Evolutionary conservation across 2,113 vertebrate species (phyloP).

Genomic region (Hucho hucho): DNA sequence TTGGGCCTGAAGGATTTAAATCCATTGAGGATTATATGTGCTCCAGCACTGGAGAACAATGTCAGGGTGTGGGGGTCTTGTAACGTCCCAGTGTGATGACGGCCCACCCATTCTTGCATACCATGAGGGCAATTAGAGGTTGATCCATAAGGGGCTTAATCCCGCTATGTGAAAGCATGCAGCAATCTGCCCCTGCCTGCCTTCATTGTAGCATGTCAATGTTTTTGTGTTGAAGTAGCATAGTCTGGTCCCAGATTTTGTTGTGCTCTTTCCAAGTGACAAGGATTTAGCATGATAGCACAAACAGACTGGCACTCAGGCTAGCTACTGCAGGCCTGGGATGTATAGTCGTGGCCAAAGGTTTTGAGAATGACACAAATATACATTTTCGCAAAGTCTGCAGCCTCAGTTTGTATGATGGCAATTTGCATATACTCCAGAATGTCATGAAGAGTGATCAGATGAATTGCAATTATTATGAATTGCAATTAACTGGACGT

Average conservation of each 20-base stretch:
- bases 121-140: conserved; percentile 59
- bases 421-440: too few relatives aligned
- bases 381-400: too few relatives aligned
- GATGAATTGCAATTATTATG: too few relatives aligned
- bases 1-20: conserved; percentile 65
- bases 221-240: conserved; percentile 17
- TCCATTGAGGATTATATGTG: conserved; percentile 72
- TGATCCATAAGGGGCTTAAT: conserved; percentile 47
- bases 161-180: conserved; percentile 36
- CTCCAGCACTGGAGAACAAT: conserved; percentile 67
- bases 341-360: too few relatives aligned
- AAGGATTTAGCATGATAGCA: background rate
- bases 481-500: too few relatives aligned
- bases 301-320: too few relatives aligned
- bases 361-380: too few relatives aligned
- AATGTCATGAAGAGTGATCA: too few relatives aligned
- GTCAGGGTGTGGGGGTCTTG: conserved; percentile 41
- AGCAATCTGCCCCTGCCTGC: conserved; percentile 12
- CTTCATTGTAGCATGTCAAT: conserved; percentile 15
- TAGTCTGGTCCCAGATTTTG: too few relatives aligned
- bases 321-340: too few relatives aligned
- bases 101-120: conserved; percentile 70
- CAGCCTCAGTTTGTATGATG: too few relatives aligned
- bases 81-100: conserved; percentile 42
- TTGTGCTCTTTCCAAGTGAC: background rate